Base-by-base conservation (phyloP, 2,797 vertebrate species). In the Schizothorax lantsangensis region DNA sequence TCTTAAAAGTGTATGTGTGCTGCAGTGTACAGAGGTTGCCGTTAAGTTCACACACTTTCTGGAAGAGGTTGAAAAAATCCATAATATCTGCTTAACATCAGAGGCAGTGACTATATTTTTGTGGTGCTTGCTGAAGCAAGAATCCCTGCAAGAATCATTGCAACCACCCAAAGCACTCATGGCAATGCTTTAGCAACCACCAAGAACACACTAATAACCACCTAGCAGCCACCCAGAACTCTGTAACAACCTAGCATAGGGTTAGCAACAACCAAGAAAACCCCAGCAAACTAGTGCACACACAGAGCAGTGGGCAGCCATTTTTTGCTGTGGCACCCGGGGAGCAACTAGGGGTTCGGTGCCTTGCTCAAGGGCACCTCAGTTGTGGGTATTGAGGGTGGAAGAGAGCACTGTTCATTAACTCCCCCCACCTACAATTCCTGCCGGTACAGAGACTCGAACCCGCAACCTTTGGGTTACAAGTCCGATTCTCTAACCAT, bases 21-120 rank as follows among this genome's bases (percentile, higher is more conserved):
- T n/a, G 54, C 64, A 49, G 69, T 52, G 77, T 47, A 47, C n/a
- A 47, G 36, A 54, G 40, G 49, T 72, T 84, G 36, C 64, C n/a
- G 11, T 79, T 77, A 57, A 62, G 17, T 84, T 74, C 43, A 87
- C 57, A 79, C 23, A 15, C 43, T 73, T 52, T 45, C 30, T 80
- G 40, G 68, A 71, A 26, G 43, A 62, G 43, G 6, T 49, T 57
- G 19, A 33, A 36, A 26, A 21, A 69, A 68, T 30, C n/a, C 3
- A 33, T 30, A 52, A 71, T 9, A 14, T 33, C 38, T 47, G 26
- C n/a, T 54, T 59, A n/a, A 79, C 11, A 15, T 79, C 52, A 57
- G 52, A 79, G 36, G 23, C 52, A 38, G 33, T 78, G 33, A 26
- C 36, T 38, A 5, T 38, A 57, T 57, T 59, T 40, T 59, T 79